Base-by-base conservation (phyloP, 2,888 invertebrate genomes). In the Ecdyonurus torrentis region DNA sequence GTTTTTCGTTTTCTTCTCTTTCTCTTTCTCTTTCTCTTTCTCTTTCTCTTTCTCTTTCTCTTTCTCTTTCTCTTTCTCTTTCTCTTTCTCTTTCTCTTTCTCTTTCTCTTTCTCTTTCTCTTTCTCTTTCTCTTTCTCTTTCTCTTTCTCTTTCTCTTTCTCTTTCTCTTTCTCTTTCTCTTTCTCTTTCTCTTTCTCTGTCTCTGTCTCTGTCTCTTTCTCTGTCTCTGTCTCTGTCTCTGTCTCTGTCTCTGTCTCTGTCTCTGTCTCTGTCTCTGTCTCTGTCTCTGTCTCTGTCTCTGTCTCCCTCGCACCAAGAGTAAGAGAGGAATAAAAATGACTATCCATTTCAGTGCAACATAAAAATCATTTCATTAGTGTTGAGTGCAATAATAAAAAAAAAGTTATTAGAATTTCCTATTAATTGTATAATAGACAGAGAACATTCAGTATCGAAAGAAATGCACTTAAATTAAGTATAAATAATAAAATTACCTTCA, bases 41-140 rank as follows among this genome's bases (percentile, higher is more conserved):
- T 52, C 52, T 2, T 2, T n/a, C 2, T n/a, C 2, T n/a, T 1
- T 2, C 52, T n/a, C 52, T 1, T 52, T n/a, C 2, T 52, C 2
- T 2, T 52, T n/a, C 2, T n/a, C 2, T 2, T n/a, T 2, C 1
- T n/a, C 52, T n/a, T n/a, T 2, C 1, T 2, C 2, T 52, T 2
- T n/a, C 52, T 52, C 52, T 2, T n/a, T 1, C 52, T n/a, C 2
- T 1, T n/a, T n/a, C 52, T n/a, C 2, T 52, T 2, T n/a, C n/a
- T 52, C 52, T n/a, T 2, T n/a, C 66, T 68, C 66, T 66, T 69
- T 68, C 70, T 69, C 68, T 68, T 66, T 65, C 64, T 64, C 66
- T 66, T 59, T 64, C 64, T 52, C 10, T 20, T 53, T 24, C 7
- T 25, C 20, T 60, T 23, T 18, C 23, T 19, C 20, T 25, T 23